Conservation (phyloP, 2,888 invertebrate species). For the Eupelmus urozonus region DNA sequence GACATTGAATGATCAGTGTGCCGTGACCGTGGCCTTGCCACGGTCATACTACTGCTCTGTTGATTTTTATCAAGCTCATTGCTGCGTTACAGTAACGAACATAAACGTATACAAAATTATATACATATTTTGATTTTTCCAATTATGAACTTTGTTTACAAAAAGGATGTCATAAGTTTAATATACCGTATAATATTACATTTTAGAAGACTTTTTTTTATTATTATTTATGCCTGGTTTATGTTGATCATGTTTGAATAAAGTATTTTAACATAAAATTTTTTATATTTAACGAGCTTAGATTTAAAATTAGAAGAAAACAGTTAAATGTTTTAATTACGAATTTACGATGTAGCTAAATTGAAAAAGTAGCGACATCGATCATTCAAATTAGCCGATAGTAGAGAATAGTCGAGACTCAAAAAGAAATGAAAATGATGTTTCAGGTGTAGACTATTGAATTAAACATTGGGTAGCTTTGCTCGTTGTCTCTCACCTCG, state of each 20-base stretch:
- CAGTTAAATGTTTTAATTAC: constrained; percentile 36
- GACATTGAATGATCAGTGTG: constrained; percentile 63
- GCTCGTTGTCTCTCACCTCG: constrained; percentile 63
- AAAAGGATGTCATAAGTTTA: too few relatives aligned
- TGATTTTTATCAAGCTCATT: background rate
- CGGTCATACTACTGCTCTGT: constrained; percentile 58
- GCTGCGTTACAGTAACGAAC: background rate
- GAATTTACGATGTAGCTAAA: constrained; percentile 5
- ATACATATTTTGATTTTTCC: background rate
- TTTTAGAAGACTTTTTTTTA: too few relatives aligned
- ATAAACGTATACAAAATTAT: background rate
- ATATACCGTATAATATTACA: too few relatives aligned
- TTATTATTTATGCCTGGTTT: too few relatives aligned
- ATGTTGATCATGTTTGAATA: too few relatives aligned
- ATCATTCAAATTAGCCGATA: constrained; percentile 11
- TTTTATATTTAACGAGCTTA: too few relatives aligned
- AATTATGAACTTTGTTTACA: too few relatives aligned
- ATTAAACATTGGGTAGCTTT: constrained; percentile 72
- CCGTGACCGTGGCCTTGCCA: constrained; percentile 69
- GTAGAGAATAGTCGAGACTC: constrained; percentile 8
- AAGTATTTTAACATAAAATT: too few relatives aligned
- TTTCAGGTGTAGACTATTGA: constrained; percentile 70
- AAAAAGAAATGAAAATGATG: constrained; percentile 65
- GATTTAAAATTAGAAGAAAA: too few relatives aligned
- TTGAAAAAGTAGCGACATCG: constrained; percentile 12